phyloP scores from a whole-genome alignment of 2,113 vertebrate genomes.

The Alexandromys fortis region DNA sequence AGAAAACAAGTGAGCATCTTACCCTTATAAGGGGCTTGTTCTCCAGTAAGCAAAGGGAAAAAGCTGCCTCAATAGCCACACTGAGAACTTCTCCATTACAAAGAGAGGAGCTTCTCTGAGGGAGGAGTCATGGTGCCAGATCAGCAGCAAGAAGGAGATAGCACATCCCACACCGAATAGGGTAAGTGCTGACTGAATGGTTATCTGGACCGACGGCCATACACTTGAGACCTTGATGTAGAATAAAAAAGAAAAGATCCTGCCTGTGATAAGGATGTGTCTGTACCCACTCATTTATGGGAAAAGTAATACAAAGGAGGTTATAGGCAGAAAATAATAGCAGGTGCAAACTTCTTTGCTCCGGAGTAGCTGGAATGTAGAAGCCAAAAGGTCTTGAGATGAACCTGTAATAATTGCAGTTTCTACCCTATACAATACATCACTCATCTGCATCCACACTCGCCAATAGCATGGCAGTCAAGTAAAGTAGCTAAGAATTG shows the following conservation, averaged over 20 bases:
- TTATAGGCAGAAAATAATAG: background rate
- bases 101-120: background rate
- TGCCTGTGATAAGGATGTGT: background rate
- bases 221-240: background rate
- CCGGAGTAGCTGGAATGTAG: background rate
- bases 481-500: background rate
- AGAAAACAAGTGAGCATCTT: background rate
- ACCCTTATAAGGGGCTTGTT: background rate
- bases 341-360: background rate
- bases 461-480: accelerated
- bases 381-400: background rate
- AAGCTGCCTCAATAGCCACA: background rate
- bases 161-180: no score
- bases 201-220: background rate
- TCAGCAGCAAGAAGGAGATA: background rate
- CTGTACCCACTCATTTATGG: no score
- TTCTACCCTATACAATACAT: no score
- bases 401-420: background rate
- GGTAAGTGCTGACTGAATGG: background rate
- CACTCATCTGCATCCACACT: no score
- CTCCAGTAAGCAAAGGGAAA: background rate
- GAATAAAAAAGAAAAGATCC: background rate
- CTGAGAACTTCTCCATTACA: background rate
- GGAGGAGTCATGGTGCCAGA: background rate
- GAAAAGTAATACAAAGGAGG: no score